These are phyloP conservation scores for Aphrophora alni DNA, from an alignment of 2,888 invertebrate species.

Conservation along the genomic window DNA sequence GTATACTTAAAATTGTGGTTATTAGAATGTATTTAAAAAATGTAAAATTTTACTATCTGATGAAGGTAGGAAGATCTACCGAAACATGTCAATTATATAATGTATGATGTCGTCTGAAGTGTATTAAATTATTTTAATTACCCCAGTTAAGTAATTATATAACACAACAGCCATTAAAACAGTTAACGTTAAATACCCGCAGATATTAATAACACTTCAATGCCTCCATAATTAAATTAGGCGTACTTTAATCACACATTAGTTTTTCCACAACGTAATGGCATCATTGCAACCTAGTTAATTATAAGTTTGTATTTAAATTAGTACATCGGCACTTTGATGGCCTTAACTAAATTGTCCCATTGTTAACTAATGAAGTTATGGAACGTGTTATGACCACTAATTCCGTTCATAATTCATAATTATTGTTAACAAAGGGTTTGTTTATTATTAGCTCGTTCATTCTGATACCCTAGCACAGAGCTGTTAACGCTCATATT, in stretches of 20 bases:
- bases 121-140: too few relatives aligned
- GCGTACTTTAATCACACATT: not conserved
- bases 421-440: not conserved
- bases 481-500: not conserved
- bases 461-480: not conserved
- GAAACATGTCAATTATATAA: too few relatives aligned
- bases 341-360: not conserved
- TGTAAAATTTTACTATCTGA: too few relatives aligned
- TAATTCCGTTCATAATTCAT: not conserved
- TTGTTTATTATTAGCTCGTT: not conserved
- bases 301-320: not conserved
- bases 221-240: not conserved
- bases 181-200: too few relatives aligned
- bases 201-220: too few relatives aligned
- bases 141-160: too few relatives aligned
- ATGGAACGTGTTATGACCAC: not conserved
- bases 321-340: not conserved
- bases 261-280: not conserved
- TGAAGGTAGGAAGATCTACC: too few relatives aligned
- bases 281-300: not conserved
- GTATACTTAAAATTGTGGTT: too few relatives aligned
- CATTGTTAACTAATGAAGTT: not conserved
- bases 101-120: too few relatives aligned
- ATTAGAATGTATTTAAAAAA: too few relatives aligned
- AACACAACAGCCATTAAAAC: too few relatives aligned